phyloP scores from a whole-genome alignment of 2,113 vertebrate genomes.

The Carettochelys insculpta region DNA sequence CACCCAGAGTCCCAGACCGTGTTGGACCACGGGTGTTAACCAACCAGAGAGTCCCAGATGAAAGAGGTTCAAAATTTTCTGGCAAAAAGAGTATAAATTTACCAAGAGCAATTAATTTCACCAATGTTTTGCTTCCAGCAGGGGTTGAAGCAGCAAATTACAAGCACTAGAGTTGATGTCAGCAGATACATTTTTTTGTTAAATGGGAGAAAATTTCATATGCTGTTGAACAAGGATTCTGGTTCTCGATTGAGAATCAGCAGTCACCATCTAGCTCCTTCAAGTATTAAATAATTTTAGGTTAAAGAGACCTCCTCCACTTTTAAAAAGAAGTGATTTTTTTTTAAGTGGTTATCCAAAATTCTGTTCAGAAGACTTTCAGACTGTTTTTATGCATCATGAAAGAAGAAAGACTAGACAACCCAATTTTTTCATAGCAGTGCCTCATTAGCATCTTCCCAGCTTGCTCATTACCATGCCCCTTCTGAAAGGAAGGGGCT shows the following conservation, averaged over 20 bases:
- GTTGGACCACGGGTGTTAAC: too few species aligned
- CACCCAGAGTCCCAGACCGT: too few species aligned
- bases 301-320: background rate
- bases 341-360: background rate
- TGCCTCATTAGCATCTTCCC: too few species aligned
- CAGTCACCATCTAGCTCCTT: background rate
- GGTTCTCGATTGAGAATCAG: background rate
- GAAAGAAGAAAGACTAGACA: background rate
- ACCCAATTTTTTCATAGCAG: constrained; percentile 1
- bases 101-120: constrained; percentile 34
- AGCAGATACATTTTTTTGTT: background rate
- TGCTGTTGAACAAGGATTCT: background rate
- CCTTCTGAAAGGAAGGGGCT: too few species aligned
- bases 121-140: background rate
- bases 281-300: background rate
- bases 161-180: background rate
- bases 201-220: background rate
- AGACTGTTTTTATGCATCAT: background rate
- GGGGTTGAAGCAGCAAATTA: background rate
- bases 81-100: background rate
- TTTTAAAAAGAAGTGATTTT: background rate
- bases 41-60: too few species aligned
- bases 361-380: background rate
- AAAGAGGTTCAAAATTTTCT: background rate
- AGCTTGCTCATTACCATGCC: too few species aligned